These are phyloP conservation scores for Chrysocyon brachyurus DNA, from an alignment of 2,797 vertebrate genomes.

Conservation along the genomic window DNA sequence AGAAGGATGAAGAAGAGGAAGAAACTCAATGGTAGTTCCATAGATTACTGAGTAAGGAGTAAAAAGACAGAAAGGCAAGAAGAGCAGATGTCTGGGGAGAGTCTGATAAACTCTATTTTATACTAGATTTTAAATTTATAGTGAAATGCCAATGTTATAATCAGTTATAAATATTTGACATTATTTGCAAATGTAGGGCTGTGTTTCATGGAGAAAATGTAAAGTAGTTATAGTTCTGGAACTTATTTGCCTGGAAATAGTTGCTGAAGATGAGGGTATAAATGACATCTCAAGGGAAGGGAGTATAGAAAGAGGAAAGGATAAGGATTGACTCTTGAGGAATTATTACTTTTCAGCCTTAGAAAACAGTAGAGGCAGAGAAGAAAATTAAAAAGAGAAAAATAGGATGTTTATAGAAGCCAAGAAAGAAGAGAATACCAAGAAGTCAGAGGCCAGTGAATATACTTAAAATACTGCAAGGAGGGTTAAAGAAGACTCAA, in stretches of 20 bases:
- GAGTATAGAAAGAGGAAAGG: background rate
- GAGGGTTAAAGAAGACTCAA: background rate
- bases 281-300: background rate
- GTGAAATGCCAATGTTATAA: background rate
- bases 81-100: background rate
- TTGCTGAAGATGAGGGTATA: background rate
- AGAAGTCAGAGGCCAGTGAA: background rate
- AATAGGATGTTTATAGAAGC: background rate
- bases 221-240: background rate
- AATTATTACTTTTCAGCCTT: background rate
- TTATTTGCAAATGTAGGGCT: background rate
- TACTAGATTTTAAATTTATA: background rate
- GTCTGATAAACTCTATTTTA: background rate
- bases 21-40: background rate
- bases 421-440: background rate
- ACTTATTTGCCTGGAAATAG: background rate
- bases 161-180: background rate
- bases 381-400: background rate
- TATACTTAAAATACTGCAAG: conserved; percentile 2
- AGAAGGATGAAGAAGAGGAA: background rate
- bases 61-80: background rate
- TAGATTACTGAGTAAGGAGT: background rate
- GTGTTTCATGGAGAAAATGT: background rate
- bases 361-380: background rate
- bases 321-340: background rate